A percentile compares a stretch with the other conserved stretches of the same genome.
phyloP scores from a whole-genome alignment of 2,888 invertebrate species.

The Ophion slaviceki region DNA sequence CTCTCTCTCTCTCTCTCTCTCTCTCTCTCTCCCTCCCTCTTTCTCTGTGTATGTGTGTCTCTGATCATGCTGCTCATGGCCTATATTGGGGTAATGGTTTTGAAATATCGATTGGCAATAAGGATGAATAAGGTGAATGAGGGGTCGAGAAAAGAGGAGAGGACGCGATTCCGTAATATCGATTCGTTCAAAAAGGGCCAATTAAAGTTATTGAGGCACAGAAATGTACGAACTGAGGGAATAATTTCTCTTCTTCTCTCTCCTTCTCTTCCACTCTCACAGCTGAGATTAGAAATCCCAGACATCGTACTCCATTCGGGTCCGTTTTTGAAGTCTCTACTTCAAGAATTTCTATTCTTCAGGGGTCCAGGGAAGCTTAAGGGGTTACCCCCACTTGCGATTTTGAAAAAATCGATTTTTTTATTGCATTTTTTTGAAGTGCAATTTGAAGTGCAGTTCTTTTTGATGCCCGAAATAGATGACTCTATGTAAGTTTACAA shows the following conservation, averaged over 20 bases:
- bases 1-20: not conserved
- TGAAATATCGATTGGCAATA: slow-evolving; percentile 46
- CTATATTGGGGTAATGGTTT: slow-evolving; percentile 52
- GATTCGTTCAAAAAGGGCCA: slow-evolving; percentile 57
- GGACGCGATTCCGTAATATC: slow-evolving; percentile 12
- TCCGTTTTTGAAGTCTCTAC: not conserved
- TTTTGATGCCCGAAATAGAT: too few species aligned
- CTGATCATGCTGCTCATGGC: slow-evolving; percentile 7
- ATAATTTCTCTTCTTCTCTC: slow-evolving; percentile 38
- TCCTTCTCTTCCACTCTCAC: not conserved
- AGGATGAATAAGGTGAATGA: slow-evolving; percentile 49
- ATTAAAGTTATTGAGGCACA: slow-evolving; percentile 48
- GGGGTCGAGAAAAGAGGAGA: slow-evolving; percentile 11
- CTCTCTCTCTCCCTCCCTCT: not conserved
- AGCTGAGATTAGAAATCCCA: slow-evolving; percentile 53
- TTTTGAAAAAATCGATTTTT: too few species aligned
- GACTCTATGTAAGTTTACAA: too few species aligned
- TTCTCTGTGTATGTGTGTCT: too few species aligned
- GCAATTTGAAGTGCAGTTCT: too few species aligned
- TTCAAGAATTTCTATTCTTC: too few species aligned
- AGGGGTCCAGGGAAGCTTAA: too few species aligned
- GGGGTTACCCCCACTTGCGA: too few species aligned
- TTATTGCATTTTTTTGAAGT: too few species aligned
- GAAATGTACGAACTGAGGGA: slow-evolving; percentile 49
- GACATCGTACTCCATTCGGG: slow-evolving; percentile 25